Evolutionary conservation across 2,797 vertebrate genomes (phyloP).

Genomic region (Austrolebias charrua): DNA sequence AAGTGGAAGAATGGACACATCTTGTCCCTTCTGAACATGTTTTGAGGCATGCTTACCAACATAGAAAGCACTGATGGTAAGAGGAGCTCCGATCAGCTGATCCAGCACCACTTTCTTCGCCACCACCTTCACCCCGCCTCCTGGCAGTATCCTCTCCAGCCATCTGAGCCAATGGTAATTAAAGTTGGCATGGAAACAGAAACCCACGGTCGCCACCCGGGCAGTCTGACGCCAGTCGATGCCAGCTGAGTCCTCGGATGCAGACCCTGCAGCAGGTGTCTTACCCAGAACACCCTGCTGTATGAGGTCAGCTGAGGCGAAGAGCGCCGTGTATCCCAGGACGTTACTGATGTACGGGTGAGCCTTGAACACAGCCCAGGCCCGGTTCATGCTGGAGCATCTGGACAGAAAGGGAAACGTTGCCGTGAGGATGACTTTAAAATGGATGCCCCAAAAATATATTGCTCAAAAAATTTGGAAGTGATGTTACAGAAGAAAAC

Average conservation of each 20-base stretch:
- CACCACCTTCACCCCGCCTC: conserved; percentile 67
- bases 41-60: conserved; percentile 64
- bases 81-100: conserved; percentile 79
- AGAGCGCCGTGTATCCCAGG: conserved; percentile 80
- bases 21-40: background rate
- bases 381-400: conserved; percentile 69
- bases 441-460: background rate
- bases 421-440: background rate
- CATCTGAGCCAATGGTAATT: conserved; percentile 81
- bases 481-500: background rate
- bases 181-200: conserved; percentile 84
- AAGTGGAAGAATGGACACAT: background rate
- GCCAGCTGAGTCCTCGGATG: background rate
- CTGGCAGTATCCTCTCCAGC: conserved; percentile 78
- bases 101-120: conserved; percentile 79
- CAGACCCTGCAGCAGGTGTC: conserved; percentile 7
- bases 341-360: conserved; percentile 79
- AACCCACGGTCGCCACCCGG: conserved; percentile 76
- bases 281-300: conserved; percentile 75
- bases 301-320: conserved; percentile 81
- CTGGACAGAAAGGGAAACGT: conserved; percentile 19
- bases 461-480: background rate
- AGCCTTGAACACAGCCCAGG: conserved; percentile 73
- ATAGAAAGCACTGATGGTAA: conserved; percentile 83
- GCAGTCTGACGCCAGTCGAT: conserved; percentile 77